Conservation (phyloP, 53 echinoderm and acorn worm species). For the Hippasteria phrygiana region DNA sequence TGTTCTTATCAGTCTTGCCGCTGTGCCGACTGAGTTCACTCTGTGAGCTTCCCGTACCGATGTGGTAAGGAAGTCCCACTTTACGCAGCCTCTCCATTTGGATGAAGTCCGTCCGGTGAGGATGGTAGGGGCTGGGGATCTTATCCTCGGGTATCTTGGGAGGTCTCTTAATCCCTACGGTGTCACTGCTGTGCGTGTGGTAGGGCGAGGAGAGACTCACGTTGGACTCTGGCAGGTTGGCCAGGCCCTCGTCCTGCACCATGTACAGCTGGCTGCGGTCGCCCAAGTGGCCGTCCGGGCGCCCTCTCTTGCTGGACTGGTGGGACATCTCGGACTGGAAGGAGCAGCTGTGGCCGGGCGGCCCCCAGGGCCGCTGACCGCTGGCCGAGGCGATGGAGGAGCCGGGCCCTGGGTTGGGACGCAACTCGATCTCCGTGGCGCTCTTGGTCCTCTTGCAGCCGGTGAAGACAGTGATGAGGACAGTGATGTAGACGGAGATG, state of each 20-base stretch:
- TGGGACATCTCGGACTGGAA: constrained; percentile 91
- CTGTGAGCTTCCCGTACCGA: constrained; percentile 74
- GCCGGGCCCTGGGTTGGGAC: constrained; percentile 75
- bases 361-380: constrained; percentile 73
- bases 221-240: constrained; percentile 74
- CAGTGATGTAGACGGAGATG: constrained; percentile 72
- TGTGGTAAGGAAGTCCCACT: constrained; percentile 74
- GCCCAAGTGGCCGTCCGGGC: constrained; percentile 82
- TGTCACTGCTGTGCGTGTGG: constrained; percentile 56
- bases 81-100: constrained; percentile 61
- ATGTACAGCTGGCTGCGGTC: constrained; percentile 86
- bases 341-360: constrained; percentile 82
- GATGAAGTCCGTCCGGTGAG: constrained; percentile 56
- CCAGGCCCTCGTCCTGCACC: constrained; percentile 78
- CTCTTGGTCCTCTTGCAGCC: constrained; percentile 69
- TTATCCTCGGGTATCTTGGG: constrained; percentile 67
- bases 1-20: constrained; percentile 83
- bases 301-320: constrained; percentile 82
- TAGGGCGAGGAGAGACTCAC: constrained; percentile 78
- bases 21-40: constrained; percentile 86
- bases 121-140: constrained; percentile 83
- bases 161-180: constrained; percentile 24
- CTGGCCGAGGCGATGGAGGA: constrained; percentile 78
- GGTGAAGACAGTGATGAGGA: constrained; percentile 77
- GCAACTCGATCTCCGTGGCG: constrained; percentile 65